phyloP scores from a whole-genome alignment of 2,797 vertebrate genomes.

The Hyperoplus immaculatus region DNA sequence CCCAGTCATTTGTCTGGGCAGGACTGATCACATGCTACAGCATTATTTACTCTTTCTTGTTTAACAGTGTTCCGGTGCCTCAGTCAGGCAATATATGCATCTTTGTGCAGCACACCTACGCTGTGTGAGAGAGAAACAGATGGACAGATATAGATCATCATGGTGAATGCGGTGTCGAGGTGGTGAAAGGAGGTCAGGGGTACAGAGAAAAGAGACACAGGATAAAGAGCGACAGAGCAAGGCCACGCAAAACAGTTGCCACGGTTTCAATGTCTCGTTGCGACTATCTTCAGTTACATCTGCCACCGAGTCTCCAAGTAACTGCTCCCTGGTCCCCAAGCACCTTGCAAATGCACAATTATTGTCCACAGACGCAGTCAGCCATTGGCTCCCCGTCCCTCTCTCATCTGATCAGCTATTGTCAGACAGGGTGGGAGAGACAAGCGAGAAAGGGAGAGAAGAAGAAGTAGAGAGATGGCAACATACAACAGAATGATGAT shows the following conservation, averaged over 20 bases:
- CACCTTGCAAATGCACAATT: conserved; percentile 79
- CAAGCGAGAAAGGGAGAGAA: conserved; percentile 8
- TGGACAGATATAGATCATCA: conserved; percentile 68
- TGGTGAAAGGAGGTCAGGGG: conserved; percentile 69
- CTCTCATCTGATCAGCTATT: conserved; percentile 49
- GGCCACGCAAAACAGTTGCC: conserved; percentile 63
- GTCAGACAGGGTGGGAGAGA: conserved; percentile 39
- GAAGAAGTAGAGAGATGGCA: conserved; percentile 36
- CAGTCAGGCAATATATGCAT: conserved; percentile 46
- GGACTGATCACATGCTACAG: not conserved
- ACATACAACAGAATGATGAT: conserved; percentile 62
- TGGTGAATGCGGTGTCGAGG: conserved; percentile 60
- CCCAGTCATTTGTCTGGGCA: too few relatives aligned
- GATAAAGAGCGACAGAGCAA: conserved; percentile 55
- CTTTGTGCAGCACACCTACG: conserved; percentile 60
- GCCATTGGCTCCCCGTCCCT: conserved; percentile 33
- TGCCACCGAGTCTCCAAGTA: conserved; percentile 78
- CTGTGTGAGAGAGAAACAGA: conserved; percentile 68
- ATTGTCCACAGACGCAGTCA: conserved; percentile 75
- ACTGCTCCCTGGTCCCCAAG: conserved; percentile 69
- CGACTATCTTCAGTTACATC: conserved; percentile 78
- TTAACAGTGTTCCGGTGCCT: conserved; percentile 30
- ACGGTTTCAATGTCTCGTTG: conserved; percentile 68
- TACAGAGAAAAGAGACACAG: conserved; percentile 50
- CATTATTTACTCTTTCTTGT: conserved; percentile 42